Evolutionary conservation across 2,113 vertebrate genomes (phyloP), one percentile per base, ranked within the genome.

Genomic region (Eulemur rufifrons): DNA sequence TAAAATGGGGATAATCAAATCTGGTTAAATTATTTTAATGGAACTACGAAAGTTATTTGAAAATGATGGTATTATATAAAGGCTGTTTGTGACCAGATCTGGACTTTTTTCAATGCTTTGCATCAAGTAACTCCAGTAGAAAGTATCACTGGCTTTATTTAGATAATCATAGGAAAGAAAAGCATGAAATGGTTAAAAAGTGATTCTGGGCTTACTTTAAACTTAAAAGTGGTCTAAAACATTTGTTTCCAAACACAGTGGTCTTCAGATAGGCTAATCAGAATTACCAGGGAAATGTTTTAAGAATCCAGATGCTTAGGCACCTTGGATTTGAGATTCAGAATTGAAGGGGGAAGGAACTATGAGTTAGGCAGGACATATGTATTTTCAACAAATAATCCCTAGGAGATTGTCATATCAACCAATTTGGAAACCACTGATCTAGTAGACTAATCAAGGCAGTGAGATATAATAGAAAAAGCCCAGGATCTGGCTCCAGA

Each of bases 11-110:
- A 29, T 77, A 94, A 89, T 73, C 71, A 86, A 52, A 82, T 92
- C 21, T 80, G 13, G 18, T 89, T 86, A 45, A 95, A 73, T 15
- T 92, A 83, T 68, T 92, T 92, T 76, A 73, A 95, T 84, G n/a
- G 21, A 94, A 66, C n/a, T 54, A 23, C 42, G n/a, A 54, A 89
- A 86, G 34, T 47, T 86, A 29, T 50, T 91, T 93, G 37, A 89
- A 78, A 94, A 39, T 89, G 21, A 90, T 61, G 20, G 3, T 50
- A 54, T 68, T 92, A 87, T 78, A 14, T 3, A 90, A 87, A 37
- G 32, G 11, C 9, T 95, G 25, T 86, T 89, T 74, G 61, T 76
- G 59, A 86, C 11, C 45, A 89, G 1, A 89, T 37, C 52, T 95
- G 78, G 21, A 63, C 12, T 23, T 32, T 71, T 88, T 95, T 59